Conservation (phyloP, 2,113 vertebrate species). For the Tor tambroides region DNA sequence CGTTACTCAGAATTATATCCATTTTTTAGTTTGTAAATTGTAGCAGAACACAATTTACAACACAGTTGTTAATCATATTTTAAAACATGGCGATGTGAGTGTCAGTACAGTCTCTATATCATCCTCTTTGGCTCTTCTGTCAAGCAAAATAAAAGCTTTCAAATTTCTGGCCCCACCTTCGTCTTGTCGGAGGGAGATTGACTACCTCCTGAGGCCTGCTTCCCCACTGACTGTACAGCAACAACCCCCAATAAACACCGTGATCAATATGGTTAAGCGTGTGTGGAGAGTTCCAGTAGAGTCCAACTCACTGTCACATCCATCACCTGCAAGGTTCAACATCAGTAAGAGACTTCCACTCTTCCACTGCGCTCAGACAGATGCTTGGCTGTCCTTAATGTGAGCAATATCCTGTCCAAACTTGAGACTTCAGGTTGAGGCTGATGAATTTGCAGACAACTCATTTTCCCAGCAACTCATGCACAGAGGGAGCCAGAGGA, state of each 20-base stretch:
- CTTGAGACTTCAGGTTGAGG: neutral
- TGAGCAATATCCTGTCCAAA: slow-evolving; percentile 21
- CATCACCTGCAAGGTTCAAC: slow-evolving; percentile 52
- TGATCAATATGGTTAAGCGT: slow-evolving; percentile 52
- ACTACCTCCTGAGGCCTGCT: slow-evolving; percentile 33
- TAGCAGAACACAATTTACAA: too few relatives aligned
- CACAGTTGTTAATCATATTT: neutral
- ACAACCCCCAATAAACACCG: slow-evolving; percentile 55
- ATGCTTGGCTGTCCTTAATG: slow-evolving; percentile 19
- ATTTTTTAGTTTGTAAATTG: neutral
- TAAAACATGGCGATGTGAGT: neutral
- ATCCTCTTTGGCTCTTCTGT: slow-evolving; percentile 7
- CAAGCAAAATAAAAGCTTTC: slow-evolving; percentile 23
- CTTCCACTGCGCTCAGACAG: slow-evolving; percentile 24
- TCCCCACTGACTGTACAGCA: slow-evolving; percentile 46
- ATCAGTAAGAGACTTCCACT: slow-evolving; percentile 40
- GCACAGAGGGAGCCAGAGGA: slow-evolving; percentile 17
- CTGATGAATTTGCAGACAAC: slow-evolving; percentile 32
- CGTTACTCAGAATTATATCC: neutral
- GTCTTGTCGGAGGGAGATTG: neutral
- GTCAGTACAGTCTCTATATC: neutral
- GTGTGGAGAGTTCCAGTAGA: slow-evolving; percentile 47
- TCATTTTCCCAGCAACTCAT: slow-evolving; percentile 28
- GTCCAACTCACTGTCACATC: slow-evolving; percentile 48
- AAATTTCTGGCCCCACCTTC: neutral